Conservation (phyloP, 1,140 invertebrate genomes). For the Steinernema feltiae region DNA sequence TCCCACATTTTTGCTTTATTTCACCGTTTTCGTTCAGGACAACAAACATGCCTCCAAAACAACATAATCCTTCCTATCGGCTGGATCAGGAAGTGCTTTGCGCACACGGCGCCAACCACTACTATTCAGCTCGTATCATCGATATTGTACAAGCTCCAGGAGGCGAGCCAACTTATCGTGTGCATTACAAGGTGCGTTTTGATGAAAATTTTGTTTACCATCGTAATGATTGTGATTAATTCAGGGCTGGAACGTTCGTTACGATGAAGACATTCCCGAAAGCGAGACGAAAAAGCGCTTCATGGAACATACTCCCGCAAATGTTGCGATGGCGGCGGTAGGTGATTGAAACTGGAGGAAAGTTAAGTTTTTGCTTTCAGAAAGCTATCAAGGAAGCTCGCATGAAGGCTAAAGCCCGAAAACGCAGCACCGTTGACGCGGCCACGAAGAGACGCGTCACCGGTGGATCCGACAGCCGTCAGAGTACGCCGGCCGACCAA, state of each 20-base stretch:
- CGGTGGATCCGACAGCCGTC: background rate
- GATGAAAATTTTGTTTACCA: background rate
- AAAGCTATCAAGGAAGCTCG: background rate
- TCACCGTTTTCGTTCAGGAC: background rate
- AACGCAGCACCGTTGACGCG: background rate
- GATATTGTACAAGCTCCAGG: background rate
- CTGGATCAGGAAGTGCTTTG: background rate
- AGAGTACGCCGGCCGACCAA: background rate
- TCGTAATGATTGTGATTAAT: background rate
- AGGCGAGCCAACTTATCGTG: background rate
- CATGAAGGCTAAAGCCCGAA: background rate
- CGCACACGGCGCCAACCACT: background rate
- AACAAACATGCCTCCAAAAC: background rate
- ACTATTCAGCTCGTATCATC: background rate
- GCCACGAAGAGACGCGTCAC: background rate
- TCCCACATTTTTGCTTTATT: no score
- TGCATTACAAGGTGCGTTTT: background rate
- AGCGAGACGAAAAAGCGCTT: background rate
- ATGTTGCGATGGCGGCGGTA: background rate
- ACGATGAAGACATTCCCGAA: background rate
- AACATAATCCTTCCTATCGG: background rate
- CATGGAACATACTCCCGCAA: background rate
- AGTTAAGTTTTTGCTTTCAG: background rate
- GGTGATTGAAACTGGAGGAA: background rate
- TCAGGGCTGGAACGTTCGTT: constrained; percentile 2